phyloP scores from a whole-genome alignment of 2,888 invertebrate species.

The Sphinx pinastri region DNA sequence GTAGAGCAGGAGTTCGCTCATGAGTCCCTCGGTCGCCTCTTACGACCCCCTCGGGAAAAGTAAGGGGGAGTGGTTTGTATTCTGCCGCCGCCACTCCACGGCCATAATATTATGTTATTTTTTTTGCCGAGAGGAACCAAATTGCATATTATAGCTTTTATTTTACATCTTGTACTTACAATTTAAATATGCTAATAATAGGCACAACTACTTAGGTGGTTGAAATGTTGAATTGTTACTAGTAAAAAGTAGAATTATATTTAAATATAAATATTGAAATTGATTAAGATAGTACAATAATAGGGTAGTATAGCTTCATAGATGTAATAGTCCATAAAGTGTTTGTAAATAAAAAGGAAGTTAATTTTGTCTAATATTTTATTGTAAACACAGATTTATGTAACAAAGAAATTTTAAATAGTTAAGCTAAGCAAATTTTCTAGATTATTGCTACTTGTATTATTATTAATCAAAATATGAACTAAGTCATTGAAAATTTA shows the following conservation, averaged over 20 bases:
- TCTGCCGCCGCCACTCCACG: too few species aligned
- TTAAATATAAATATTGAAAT: slow-evolving; percentile 37
- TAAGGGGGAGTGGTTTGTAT: too few species aligned
- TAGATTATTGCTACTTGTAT: neutral
- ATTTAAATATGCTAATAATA: slow-evolving; percentile 21
- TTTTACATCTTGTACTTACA: slow-evolving; percentile 18
- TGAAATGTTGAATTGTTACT: slow-evolving; percentile 58
- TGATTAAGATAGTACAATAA: slow-evolving; percentile 63
- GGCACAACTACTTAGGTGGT: slow-evolving; percentile 32
- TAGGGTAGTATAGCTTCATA: slow-evolving; percentile 42
- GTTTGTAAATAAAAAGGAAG: slow-evolving; percentile 35
- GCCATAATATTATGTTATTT: too few species aligned
- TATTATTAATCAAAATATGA: neutral
- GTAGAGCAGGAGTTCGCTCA: too few species aligned
- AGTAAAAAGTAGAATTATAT: slow-evolving; percentile 31
- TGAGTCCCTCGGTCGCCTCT: too few species aligned
- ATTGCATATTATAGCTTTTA: neutral
- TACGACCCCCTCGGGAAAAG: too few species aligned
- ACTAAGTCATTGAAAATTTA: too few species aligned
- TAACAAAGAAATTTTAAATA: slow-evolving; percentile 4
- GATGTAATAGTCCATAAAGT: slow-evolving; percentile 22
- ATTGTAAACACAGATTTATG: neutral
- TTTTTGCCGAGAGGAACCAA: too few species aligned
- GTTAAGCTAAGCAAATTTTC: neutral
- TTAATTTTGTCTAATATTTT: slow-evolving; percentile 25